Percentiles rank a stretch among this genome's conserved stretches.
Conservation (phyloP, 2,888 invertebrate genomes). For the Nomada goodeniana region DNA sequence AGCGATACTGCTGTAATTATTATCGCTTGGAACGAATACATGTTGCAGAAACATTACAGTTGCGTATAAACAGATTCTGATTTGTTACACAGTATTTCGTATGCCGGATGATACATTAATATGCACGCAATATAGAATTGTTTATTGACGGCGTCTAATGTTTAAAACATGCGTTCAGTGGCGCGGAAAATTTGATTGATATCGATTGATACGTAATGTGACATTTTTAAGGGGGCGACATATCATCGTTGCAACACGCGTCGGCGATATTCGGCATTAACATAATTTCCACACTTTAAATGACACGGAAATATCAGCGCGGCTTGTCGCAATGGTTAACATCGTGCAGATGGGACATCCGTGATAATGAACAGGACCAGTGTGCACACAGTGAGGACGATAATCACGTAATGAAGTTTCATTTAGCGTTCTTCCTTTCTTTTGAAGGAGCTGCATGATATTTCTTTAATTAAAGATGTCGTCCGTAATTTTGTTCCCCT, state of each 20-base stretch:
- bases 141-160: constrained; percentile 12
- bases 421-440: neutral
- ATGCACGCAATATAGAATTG: neutral
- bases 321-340: neutral
- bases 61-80: neutral
- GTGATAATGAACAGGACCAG: neutral
- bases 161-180: constrained; percentile 8
- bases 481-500: neutral
- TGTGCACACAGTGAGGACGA: neutral
- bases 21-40: neutral
- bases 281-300: constrained; percentile 11
- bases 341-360: neutral
- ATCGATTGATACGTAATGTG: neutral
- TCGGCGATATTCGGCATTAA: neutral
- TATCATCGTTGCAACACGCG: neutral
- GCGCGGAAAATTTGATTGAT: neutral
- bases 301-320: neutral
- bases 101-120: neutral
- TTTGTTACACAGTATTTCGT: neutral
- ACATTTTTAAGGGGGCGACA: constrained; percentile 1
- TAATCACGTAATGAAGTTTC: neutral
- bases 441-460: neutral
- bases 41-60: neutral
- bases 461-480: constrained; percentile 13
- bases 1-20: neutral